Evolutionary conservation across 2,797 vertebrate genomes (phyloP).

Genomic region (Lutjanus campechanus): DNA sequence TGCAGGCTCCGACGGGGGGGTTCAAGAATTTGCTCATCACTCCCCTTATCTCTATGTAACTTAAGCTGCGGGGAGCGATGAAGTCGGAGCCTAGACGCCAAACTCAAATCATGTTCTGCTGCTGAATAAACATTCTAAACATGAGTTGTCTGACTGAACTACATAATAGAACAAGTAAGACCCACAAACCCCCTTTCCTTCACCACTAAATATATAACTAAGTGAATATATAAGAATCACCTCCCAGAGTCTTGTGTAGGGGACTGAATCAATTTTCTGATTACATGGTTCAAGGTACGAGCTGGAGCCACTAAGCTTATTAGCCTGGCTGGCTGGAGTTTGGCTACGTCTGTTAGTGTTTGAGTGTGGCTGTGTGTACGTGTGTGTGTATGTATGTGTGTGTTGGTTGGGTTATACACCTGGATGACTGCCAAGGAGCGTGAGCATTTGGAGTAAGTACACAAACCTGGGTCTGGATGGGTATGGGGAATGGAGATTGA

Average conservation of each 20-base stretch:
- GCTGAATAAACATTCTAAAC: too few species aligned
- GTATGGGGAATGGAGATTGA: slow-evolving; percentile 7
- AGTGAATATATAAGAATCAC: slow-evolving; percentile 43
- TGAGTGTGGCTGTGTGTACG: slow-evolving; percentile 18
- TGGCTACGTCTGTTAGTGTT: slow-evolving; percentile 11
- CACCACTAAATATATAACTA: slow-evolving; percentile 28
- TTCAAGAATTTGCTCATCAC: too few species aligned
- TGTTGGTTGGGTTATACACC: slow-evolving; percentile 26
- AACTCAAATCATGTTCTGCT: too few species aligned
- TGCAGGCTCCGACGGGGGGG: too few species aligned
- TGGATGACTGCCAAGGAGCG: slow-evolving; percentile 17
- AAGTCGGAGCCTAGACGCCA: too few species aligned
- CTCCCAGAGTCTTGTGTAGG: slow-evolving; percentile 42
- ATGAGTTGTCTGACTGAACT: too few species aligned
- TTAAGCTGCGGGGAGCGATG: too few species aligned
- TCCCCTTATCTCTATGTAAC: too few species aligned
- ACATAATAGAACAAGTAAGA: background rate
- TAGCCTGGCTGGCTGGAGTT: slow-evolving; percentile 47
- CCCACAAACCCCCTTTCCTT: background rate
- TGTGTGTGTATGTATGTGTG: background rate
- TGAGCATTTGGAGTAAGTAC: slow-evolving; percentile 10
- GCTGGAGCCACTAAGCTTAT: slow-evolving; percentile 65
- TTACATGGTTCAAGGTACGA: slow-evolving; percentile 65
- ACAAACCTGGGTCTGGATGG: background rate
- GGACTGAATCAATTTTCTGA: slow-evolving; percentile 66